Base-by-base conservation (phyloP, 2,113 vertebrate genomes). In the Gambusia holbrooki region DNA sequence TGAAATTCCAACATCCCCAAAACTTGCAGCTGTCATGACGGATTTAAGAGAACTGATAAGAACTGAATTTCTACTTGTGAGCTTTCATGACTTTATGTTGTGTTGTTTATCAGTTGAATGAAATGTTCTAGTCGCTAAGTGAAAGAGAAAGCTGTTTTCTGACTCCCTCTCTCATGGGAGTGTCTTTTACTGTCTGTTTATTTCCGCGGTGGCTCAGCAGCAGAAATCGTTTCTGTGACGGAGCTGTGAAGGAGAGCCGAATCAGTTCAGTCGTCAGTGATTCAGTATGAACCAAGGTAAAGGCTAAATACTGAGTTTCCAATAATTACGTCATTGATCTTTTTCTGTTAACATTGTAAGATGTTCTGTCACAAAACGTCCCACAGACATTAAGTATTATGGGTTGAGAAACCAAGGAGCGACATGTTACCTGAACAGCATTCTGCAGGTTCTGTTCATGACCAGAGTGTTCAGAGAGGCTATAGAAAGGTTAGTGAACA, bases 391-490 rank as follows among this genome's bases (percentile, higher is more conserved):
- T 3, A 45, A 30, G 37, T 70, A 82, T 27, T 1, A 84, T 13
- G 92, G 92, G 0, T 61, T 94, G 62, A 0, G 0, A 1, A 93
- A 92, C 77, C 84, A 88, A 37, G 92, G 93, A 17, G 29, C 85
- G 1, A 93, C 92, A 0, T 88, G 89, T 76, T 92, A 92, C 76
- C 35, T 94, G 74, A 93, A 93, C 82, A 90, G 88, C 51, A 85
- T 93, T 11, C 25, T 94, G 81, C 93, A 94, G 33, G 88, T 88
- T n/a, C 70, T 94, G 25, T 91, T 87, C 68, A 89, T 89, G 92
- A 92, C 89, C 32, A 3, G 65, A 62, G 78, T 86, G 14, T 93
- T 94, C 86, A 89, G 73, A 85, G 33, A 87, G 7, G 88, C 89
- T 63, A 82, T 93, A 33, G 0, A 2, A 1, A 88, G 81, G 91